These are phyloP conservation scores for Noctua janthina DNA, from an alignment of 2,888 invertebrate genomes.

Conservation along the genomic window DNA sequence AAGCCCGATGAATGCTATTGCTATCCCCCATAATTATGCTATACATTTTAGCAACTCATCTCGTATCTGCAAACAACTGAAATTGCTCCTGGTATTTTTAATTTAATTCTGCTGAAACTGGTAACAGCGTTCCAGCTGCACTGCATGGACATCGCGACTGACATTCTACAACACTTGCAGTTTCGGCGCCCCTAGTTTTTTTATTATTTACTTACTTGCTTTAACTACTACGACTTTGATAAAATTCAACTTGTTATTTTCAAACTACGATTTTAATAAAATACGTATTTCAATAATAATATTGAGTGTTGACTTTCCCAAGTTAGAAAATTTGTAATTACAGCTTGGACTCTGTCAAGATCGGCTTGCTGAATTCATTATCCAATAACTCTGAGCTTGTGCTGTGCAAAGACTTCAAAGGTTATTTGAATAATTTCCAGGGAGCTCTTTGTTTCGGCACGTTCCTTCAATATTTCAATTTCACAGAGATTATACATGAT, in stretches of 20 bases:
- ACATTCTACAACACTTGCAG: slow-evolving; percentile 46
- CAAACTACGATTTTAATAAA: background rate
- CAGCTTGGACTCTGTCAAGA: slow-evolving; percentile 29
- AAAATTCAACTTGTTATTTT: background rate
- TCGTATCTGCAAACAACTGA: slow-evolving; percentile 2
- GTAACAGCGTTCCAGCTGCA: slow-evolving; percentile 8
- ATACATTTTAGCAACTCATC: background rate
- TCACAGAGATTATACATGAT: slow-evolving; percentile 25
- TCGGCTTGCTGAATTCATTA: slow-evolving; percentile 56
- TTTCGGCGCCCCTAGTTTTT: slow-evolving; percentile 27
- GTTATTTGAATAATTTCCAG: slow-evolving; percentile 49
- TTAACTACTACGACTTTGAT: background rate
- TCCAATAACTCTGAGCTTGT: slow-evolving; percentile 48
- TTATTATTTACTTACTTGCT: background rate
- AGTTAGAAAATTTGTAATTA: slow-evolving; percentile 56
- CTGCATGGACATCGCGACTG: slow-evolving; percentile 17
- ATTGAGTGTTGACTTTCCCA: slow-evolving; percentile 34
- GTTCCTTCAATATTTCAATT: slow-evolving; percentile 39
- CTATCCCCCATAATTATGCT: background rate
- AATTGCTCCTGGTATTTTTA: slow-evolving; percentile 20
- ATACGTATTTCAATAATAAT: background rate
- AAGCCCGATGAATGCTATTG: background rate
- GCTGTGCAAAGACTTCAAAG: slow-evolving; percentile 34
- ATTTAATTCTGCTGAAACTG: slow-evolving; percentile 19
- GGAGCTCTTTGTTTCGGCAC: slow-evolving; percentile 41